phyloP scores from a whole-genome alignment of 2,888 invertebrate species.

The Agrotis segetum region DNA sequence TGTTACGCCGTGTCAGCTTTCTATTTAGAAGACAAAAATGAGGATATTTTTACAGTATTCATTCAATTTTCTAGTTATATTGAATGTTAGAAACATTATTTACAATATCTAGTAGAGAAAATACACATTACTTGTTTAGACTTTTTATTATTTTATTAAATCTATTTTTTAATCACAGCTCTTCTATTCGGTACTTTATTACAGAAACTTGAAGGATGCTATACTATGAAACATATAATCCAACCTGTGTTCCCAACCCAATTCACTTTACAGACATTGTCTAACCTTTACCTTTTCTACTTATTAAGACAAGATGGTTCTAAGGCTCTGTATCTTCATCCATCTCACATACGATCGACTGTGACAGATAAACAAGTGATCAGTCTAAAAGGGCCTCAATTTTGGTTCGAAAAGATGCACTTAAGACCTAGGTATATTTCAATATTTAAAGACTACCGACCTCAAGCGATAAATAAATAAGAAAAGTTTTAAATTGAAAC shows the following conservation, averaged over 20 bases:
- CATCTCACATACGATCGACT: conserved; percentile 33
- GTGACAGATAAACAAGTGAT: conserved; percentile 32
- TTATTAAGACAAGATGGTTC: conserved; percentile 6
- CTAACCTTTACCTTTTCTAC: conserved; percentile 20
- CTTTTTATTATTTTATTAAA: too few species aligned
- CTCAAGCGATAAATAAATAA: conserved; percentile 13
- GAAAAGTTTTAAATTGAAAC: conserved; percentile 29
- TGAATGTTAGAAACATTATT: conserved; percentile 1
- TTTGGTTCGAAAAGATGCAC: conserved; percentile 10
- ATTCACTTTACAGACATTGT: conserved; percentile 26
- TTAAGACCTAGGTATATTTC: conserved; percentile 3
- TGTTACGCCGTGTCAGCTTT: conserved; percentile 15
- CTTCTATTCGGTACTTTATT: background rate
- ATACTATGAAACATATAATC: conserved; percentile 11
- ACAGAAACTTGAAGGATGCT: background rate
- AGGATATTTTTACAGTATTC: background rate
- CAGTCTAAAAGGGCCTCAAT: conserved; percentile 24
- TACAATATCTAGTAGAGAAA: too few species aligned
- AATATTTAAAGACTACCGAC: conserved; percentile 20
- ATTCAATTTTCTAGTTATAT: conserved; percentile 14
- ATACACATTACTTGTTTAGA: too few species aligned
- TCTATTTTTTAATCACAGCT: background rate
- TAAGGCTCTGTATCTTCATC: conserved; percentile 31
- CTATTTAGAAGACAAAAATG: conserved; percentile 6
- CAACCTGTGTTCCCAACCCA: conserved; percentile 11